phyloP scores from a whole-genome alignment of 2,113 vertebrate genomes.

The Ivindomyrus marchei region DNA sequence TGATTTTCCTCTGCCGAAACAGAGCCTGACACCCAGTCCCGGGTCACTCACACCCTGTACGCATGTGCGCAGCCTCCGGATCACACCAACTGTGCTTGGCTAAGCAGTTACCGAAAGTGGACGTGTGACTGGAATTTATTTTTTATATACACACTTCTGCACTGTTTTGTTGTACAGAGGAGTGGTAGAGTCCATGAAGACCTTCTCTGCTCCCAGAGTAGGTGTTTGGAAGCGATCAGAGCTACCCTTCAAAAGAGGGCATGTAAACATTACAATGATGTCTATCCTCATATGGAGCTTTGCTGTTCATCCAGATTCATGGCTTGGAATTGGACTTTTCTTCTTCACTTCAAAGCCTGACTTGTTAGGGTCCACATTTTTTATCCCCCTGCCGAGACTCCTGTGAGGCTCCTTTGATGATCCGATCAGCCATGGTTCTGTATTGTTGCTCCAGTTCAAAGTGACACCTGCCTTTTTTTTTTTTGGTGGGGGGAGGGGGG shows the following conservation, averaged over 20 bases:
- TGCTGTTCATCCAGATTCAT: conserved; percentile 52
- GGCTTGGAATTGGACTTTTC: conserved; percentile 28
- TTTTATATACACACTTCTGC: neutral
- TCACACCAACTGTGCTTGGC: neutral
- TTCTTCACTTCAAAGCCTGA: conserved; percentile 52
- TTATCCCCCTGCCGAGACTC: conserved; percentile 41
- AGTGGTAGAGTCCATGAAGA: neutral
- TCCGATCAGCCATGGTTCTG: conserved; percentile 61
- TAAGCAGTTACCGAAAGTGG: neutral
- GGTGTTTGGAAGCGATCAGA: conserved; percentile 53
- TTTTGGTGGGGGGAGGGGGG: conserved; percentile 14
- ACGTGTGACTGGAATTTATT: neutral
- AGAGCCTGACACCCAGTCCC: neutral
- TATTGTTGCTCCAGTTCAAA: conserved; percentile 52
- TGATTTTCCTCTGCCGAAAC: neutral
- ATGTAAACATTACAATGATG: conserved; percentile 44
- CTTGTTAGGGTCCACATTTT: conserved; percentile 56
- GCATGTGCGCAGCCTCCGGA: neutral
- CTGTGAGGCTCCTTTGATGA: conserved; percentile 55
- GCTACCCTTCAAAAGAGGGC: conserved; percentile 23
- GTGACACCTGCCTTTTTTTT: conserved; percentile 49
- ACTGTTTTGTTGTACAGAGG: neutral
- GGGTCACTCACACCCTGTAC: neutral
- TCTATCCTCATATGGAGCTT: conserved; percentile 57
- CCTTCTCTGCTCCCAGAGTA: conserved; percentile 37